A percentile compares a stretch with the other conserved stretches of the same genome.
Evolutionary conservation across 2,113 vertebrate species (phyloP).

Genomic region (Pterophyllum scalare): DNA sequence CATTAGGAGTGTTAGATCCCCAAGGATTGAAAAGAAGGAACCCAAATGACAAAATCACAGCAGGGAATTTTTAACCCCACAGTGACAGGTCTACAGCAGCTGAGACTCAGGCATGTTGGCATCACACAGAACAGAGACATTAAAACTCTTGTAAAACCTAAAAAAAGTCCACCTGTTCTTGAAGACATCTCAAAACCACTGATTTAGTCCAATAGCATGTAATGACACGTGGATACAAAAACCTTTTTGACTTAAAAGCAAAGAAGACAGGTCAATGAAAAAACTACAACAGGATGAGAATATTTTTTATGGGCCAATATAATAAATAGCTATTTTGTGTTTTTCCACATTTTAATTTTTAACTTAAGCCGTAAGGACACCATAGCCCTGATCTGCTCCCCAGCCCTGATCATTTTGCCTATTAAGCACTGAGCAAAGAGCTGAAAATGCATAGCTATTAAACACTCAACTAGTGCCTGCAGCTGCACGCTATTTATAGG

Average conservation of each 20-base stretch:
- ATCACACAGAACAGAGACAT: background rate
- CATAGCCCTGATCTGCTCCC: background rate
- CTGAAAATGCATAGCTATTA: background rate
- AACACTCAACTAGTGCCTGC: background rate
- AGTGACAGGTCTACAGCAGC: background rate
- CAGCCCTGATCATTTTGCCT: background rate
- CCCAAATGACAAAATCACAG: conserved; percentile 52
- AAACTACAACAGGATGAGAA: too few relatives aligned
- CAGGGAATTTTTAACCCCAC: conserved; percentile 31
- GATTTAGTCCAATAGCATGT: background rate
- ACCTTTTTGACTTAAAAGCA: too few relatives aligned
- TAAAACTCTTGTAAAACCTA: background rate
- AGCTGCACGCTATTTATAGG: background rate
- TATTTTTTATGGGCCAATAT: too few relatives aligned
- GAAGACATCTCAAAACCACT: conserved; percentile 4
- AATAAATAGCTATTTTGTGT: too few relatives aligned
- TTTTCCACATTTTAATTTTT: background rate
- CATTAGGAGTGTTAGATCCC: conserved; percentile 64
- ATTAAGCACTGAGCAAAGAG: background rate
- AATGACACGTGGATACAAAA: background rate
- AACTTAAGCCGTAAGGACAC: background rate
- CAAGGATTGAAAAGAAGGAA: conserved; percentile 28
- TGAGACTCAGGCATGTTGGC: too few relatives aligned
- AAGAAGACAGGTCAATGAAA: too few relatives aligned
- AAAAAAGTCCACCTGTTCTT: background rate